Evolutionary conservation across 2,797 vertebrate genomes (phyloP).

Genomic region (Euphonia xanthogaster): DNA sequence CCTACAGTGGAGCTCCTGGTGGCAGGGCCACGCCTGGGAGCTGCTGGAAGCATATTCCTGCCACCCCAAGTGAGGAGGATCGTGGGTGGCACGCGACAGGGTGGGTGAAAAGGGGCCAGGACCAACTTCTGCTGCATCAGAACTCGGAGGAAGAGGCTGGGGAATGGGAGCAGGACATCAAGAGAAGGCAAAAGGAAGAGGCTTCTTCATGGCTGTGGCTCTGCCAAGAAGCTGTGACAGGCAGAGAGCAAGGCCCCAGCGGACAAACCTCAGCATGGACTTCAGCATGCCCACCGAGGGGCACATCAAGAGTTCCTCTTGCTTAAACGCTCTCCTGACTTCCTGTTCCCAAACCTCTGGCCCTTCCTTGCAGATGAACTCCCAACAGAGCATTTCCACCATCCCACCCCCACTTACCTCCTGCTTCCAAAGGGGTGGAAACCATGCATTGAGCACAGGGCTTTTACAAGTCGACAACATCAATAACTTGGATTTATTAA

Average conservation of each 20-base stretch:
- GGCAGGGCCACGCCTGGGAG: neutral
- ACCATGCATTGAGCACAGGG: neutral
- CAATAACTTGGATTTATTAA: neutral
- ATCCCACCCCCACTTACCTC: conserved; percentile 53
- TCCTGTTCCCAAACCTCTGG: neutral
- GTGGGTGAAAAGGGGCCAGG: conserved; percentile 7
- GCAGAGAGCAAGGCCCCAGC: neutral
- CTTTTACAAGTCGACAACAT: neutral
- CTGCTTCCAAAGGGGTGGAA: neutral
- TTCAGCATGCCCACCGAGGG: neutral
- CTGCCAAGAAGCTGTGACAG: neutral
- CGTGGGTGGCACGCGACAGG: neutral
- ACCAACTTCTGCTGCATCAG: conserved; percentile 63
- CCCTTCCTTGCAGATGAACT: neutral
- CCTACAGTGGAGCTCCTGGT: neutral
- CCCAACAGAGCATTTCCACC: neutral
- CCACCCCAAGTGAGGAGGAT: neutral
- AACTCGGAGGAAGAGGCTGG: neutral
- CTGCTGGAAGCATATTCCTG: neutral
- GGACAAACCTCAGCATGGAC: neutral
- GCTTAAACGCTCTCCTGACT: neutral
- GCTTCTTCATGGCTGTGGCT: neutral
- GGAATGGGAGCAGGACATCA: neutral
- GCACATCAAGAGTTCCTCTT: neutral
- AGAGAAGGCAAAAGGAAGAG: neutral